Evolutionary conservation across 2,113 vertebrate genomes (phyloP).

Genomic region (Neopipo cinnamomea): DNA sequence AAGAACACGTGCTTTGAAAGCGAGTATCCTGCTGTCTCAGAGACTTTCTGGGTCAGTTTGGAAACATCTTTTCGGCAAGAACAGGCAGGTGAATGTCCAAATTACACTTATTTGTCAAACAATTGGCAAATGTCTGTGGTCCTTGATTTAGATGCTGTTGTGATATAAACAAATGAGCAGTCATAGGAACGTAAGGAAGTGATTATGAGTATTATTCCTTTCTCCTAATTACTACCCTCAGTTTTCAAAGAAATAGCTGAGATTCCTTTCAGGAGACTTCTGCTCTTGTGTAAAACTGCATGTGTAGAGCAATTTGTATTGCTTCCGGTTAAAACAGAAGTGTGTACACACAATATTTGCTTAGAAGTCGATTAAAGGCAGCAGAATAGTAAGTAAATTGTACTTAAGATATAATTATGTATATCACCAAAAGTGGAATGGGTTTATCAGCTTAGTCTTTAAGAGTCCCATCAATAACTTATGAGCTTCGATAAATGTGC

Average conservation of each 20-base stretch:
- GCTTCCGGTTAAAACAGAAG: slow-evolving; percentile 17
- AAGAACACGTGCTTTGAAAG: neutral
- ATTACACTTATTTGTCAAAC: neutral
- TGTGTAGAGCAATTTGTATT: neutral
- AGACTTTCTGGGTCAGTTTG: neutral
- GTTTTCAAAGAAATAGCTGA: neutral
- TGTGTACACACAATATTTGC: neutral
- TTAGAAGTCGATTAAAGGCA: slow-evolving; percentile 13
- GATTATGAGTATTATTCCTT: neutral
- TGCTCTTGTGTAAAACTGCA: neutral
- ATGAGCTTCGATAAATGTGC: neutral
- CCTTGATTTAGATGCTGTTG: neutral
- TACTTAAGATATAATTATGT: slow-evolving; percentile 29
- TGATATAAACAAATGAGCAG: neutral
- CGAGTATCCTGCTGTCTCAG: accelerated
- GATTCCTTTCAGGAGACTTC: neutral
- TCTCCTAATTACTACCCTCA: neutral
- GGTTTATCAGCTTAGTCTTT: slow-evolving; percentile 3
- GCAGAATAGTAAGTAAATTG: slow-evolving; percentile 7
- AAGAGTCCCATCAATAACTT: slow-evolving; percentile 40
- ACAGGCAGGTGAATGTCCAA: neutral
- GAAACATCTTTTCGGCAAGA: neutral
- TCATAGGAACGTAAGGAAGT: neutral
- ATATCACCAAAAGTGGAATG: slow-evolving; percentile 16
- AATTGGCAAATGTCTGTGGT: neutral